Conservation (phyloP, 2,797 vertebrate species). For the Sebastes elongatus region DNA sequence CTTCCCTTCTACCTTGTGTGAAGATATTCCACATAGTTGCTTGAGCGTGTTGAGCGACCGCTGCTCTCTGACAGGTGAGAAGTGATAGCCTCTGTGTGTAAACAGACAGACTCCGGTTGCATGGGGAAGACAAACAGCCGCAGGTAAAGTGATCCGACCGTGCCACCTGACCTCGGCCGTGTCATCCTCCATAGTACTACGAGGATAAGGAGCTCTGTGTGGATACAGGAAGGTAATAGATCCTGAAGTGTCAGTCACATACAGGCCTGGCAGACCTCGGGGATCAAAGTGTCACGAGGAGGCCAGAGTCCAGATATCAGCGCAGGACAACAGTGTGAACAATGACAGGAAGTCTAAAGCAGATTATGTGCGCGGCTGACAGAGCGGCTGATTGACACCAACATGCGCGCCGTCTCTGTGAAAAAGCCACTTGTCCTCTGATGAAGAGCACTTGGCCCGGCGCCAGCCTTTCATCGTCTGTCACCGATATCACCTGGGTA, state of each 20-base stretch:
- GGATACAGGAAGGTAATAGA: not conserved
- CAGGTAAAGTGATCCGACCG: slow-evolving; percentile 6
- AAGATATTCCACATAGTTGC: not conserved
- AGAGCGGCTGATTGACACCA: not conserved
- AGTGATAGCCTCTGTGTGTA: not conserved
- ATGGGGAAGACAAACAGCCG: not conserved
- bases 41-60: too few relatives aligned
- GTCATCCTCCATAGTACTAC: not conserved
- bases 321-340: too few relatives aligned
- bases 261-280: too few relatives aligned
- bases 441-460: slow-evolving; percentile 57
- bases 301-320: not conserved
- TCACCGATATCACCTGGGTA: slow-evolving; percentile 56
- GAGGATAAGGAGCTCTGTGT: not conserved
- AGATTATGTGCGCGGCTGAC: slow-evolving; percentile 4
- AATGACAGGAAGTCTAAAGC: not conserved
- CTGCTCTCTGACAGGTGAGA: too few relatives aligned
- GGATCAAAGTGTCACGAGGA: too few relatives aligned
- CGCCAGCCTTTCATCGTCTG: slow-evolving; percentile 52
- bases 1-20: not conserved
- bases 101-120: not conserved
- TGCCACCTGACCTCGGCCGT: not conserved
- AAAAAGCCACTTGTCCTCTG: slow-evolving; percentile 49
- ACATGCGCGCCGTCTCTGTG: not conserved
- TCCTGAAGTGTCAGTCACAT: not conserved